phyloP scores from a whole-genome alignment of 2,113 vertebrate genomes.

The Lophochroa leadbeateri region DNA sequence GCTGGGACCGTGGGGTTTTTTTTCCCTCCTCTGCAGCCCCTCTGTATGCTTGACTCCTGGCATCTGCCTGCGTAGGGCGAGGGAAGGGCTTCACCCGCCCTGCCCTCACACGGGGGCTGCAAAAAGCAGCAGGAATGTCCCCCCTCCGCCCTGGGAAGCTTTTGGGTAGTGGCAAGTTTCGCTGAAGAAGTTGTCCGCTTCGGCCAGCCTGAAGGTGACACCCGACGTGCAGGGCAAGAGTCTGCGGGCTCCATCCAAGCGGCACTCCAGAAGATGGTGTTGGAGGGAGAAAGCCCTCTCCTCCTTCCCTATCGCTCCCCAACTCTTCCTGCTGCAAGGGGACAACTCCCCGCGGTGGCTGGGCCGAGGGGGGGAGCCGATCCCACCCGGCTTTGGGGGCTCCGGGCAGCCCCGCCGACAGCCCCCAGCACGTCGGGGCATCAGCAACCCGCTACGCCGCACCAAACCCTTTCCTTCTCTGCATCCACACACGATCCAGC shows the following conservation, averaged over 20 bases:
- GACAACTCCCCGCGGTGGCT: not conserved
- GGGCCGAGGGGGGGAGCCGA: not conserved
- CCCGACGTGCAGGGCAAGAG: not conserved
- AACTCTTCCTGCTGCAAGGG: not conserved
- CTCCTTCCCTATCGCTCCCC: not conserved
- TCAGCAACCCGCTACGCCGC: not conserved
- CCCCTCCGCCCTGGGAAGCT: not conserved
- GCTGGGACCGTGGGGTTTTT: not conserved
- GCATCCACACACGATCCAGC: not conserved
- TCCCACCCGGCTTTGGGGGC: too few relatives aligned
- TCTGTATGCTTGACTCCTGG: not conserved
- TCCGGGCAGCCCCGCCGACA: not conserved
- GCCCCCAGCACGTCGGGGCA: not conserved
- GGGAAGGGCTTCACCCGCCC: not conserved
- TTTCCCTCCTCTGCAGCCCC: not conserved
- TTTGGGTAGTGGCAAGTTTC: not conserved
- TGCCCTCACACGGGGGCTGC: not conserved
- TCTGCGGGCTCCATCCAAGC: not conserved
- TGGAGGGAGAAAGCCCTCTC: not conserved
- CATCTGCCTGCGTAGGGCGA: not conserved
- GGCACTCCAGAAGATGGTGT: accelerated
- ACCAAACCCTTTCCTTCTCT: not conserved
- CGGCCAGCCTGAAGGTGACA: not conserved
- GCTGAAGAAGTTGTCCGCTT: not conserved
- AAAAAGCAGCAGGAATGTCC: not conserved